Percentiles rank a stretch among this genome's conserved stretches.
Conservation (phyloP, 2,113 vertebrate species). For the Gnathonemus longibarbis region DNA sequence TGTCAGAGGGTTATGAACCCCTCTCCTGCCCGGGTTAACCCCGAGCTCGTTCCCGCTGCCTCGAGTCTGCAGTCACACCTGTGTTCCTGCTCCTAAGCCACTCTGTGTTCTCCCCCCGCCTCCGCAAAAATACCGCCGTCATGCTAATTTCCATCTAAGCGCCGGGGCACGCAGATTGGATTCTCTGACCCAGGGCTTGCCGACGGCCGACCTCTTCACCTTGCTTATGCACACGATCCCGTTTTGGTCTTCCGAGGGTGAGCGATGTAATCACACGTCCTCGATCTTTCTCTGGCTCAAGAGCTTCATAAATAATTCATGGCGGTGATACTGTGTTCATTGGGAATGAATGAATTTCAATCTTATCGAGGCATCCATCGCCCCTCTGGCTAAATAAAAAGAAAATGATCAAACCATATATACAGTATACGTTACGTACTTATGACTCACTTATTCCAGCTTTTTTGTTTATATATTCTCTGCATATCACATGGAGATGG, state of each 20-base stretch:
- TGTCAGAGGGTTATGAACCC: neutral
- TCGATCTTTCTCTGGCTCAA: neutral
- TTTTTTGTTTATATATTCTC: neutral
- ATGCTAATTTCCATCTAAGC: conserved; percentile 13
- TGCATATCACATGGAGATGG: neutral
- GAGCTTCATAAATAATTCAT: conserved; percentile 18
- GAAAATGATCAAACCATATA: neutral
- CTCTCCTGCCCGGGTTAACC: neutral
- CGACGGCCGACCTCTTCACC: conserved; percentile 4
- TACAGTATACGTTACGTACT: neutral
- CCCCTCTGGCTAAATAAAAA: neutral
- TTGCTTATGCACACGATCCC: neutral
- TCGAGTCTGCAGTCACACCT: neutral
- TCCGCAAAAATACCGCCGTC: neutral
- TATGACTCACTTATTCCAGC: neutral
- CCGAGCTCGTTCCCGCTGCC: neutral
- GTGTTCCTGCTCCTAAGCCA: neutral
- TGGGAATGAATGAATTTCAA: conserved; percentile 11
- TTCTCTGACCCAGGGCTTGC: conserved; percentile 12
- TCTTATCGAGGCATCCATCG: neutral
- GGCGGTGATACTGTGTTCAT: neutral
- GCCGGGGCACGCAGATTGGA: conserved; percentile 2
- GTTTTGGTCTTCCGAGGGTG: neutral
- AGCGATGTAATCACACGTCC: neutral
- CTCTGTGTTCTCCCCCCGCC: too few relatives aligned